These are phyloP conservation scores for Charina bottae DNA, from an alignment of 2,113 vertebrate genomes.

Conservation along the genomic window DNA sequence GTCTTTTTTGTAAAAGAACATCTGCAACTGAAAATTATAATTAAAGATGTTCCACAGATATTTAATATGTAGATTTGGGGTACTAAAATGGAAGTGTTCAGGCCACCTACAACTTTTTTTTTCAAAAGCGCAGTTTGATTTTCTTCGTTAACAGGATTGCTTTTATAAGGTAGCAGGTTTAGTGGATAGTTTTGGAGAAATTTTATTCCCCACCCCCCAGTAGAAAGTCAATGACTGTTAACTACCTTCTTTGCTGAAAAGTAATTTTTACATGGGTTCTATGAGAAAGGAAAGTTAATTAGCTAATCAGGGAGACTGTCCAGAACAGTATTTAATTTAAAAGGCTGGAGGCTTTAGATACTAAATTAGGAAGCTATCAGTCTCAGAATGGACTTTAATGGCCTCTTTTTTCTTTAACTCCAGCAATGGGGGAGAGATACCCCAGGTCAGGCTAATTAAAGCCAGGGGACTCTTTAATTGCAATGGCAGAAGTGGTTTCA, in stretches of 20 bases:
- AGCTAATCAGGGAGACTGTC: constrained; percentile 88
- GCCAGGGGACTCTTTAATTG: constrained; percentile 97
- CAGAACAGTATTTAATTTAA: constrained; percentile 96
- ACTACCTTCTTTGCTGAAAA: constrained; percentile 71
- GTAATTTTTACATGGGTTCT: constrained; percentile 74
- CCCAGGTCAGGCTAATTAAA: constrained; percentile 96
- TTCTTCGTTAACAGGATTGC: constrained; percentile 19
- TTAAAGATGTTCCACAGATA: constrained; percentile 46
- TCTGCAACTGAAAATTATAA: constrained; percentile 47
- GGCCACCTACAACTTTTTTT: constrained; percentile 31
- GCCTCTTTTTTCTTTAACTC: constrained; percentile 91
- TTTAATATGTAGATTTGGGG: constrained; percentile 47
- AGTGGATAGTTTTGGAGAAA: constrained; percentile 49
- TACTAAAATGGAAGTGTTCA: neutral
- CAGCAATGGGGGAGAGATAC: constrained; percentile 85
- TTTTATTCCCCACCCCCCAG: constrained; percentile 59
- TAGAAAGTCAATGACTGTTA: constrained; percentile 67
- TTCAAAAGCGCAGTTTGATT: constrained; percentile 45
- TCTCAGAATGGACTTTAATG: constrained; percentile 96
- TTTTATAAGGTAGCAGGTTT: constrained; percentile 47
- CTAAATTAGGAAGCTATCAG: constrained; percentile 96
- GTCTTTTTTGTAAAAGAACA: constrained; percentile 38
- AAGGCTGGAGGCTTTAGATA: constrained; percentile 93
- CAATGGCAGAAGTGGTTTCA: constrained; percentile 94
- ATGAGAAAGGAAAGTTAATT: constrained; percentile 84